phyloP scores from a whole-genome alignment of 2,888 invertebrate genomes.

The Sphinx pinastri region DNA sequence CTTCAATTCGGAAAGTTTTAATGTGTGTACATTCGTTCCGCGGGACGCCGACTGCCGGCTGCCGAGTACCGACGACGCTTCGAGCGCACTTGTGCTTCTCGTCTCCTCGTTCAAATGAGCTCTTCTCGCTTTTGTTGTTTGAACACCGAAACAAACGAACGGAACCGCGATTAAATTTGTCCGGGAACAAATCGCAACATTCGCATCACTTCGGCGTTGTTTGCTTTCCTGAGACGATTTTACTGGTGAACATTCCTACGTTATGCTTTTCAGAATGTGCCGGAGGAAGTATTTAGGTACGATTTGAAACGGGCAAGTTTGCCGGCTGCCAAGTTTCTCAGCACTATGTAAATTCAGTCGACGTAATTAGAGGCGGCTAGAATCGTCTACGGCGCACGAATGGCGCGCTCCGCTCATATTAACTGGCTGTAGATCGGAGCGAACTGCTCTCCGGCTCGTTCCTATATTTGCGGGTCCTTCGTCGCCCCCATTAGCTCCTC shows the following conservation, averaged over 20 bases:
- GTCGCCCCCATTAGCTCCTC: constrained; percentile 37
- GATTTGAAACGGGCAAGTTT: constrained; percentile 55
- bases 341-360: constrained; percentile 66
- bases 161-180: constrained; percentile 64
- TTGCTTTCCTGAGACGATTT: constrained; percentile 34
- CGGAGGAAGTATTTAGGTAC: constrained; percentile 52
- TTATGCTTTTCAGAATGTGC: constrained; percentile 36
- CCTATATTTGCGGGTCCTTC: constrained; percentile 38
- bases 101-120: constrained; percentile 61
- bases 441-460: constrained; percentile 52
- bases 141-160: constrained; percentile 72
- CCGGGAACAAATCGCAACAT: constrained; percentile 48
- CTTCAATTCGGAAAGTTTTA: constrained; percentile 76
- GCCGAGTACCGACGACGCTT: constrained; percentile 65
- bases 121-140: constrained; percentile 71
- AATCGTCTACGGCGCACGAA: constrained; percentile 58
- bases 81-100: constrained; percentile 69
- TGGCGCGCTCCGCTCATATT: constrained; percentile 55
- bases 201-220: constrained; percentile 42
- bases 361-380: constrained; percentile 67
- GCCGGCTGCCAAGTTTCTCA: constrained; percentile 66
- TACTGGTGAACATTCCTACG: constrained; percentile 30
- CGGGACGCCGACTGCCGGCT: constrained; percentile 52
- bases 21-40: constrained; percentile 77
- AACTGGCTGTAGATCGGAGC: constrained; percentile 54